Evolutionary conservation across 2,797 vertebrate genomes (phyloP).

Genomic region (Threskiornis aethiopicus): DNA sequence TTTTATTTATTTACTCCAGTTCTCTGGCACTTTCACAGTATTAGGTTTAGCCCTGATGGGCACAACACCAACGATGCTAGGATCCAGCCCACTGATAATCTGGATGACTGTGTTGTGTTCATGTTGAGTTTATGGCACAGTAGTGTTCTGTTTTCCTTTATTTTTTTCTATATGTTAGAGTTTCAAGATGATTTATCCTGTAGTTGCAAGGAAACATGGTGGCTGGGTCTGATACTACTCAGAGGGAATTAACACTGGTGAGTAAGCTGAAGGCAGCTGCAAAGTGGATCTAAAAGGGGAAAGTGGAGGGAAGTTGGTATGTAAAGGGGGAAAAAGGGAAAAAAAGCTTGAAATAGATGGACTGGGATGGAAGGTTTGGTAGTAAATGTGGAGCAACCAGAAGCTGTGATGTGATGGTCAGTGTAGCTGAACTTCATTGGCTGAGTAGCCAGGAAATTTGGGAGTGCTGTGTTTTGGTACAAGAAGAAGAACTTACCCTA

Average conservation of each 20-base stretch:
- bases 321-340: rapidly evolving
- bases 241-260: not conserved
- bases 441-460: not conserved
- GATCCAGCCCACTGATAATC: not conserved
- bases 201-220: not conserved
- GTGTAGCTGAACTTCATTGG: not conserved
- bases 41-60: not conserved
- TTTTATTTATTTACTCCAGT: not conserved
- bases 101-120: not conserved
- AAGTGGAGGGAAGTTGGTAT: not conserved
- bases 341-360: not conserved
- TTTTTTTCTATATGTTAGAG: not conserved
- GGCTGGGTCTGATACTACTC: not conserved
- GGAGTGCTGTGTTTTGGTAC: not conserved
- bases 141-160: not conserved
- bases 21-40: not conserved
- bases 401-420: not conserved
- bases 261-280: not conserved
- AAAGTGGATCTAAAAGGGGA: not conserved
- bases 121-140: not conserved
- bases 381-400: not conserved
- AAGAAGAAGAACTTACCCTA: not conserved
- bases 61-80: not conserved
- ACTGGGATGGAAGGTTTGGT: not conserved
- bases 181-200: not conserved